Conservation (phyloP, 2,888 invertebrate genomes). For the Salticus scenicus region DNA sequence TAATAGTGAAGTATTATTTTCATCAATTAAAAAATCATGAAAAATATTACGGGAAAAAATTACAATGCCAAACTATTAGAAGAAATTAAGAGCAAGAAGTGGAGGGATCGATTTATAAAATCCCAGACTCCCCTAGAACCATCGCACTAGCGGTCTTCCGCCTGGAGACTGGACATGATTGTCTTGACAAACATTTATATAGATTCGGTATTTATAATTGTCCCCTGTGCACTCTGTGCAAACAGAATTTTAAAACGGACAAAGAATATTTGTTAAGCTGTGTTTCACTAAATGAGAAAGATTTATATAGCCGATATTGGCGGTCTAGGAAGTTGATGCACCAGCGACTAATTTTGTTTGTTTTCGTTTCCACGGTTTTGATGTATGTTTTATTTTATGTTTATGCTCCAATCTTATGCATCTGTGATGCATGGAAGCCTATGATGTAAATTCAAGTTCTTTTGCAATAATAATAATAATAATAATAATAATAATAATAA, state of each 20-base stretch:
- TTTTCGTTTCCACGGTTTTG: too few relatives aligned
- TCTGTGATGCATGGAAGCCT: too few relatives aligned
- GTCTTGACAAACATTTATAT: background rate
- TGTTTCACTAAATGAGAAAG: background rate
- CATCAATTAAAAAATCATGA: slow-evolving; percentile 16
- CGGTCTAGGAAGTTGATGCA: background rate
- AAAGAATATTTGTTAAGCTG: background rate
- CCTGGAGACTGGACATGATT: background rate
- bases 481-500: too few relatives aligned
- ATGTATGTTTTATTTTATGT: too few relatives aligned
- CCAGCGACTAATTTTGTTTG: slow-evolving; percentile 1
- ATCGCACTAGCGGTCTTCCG: slow-evolving; percentile 3
- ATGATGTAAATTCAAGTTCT: too few relatives aligned
- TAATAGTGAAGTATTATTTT: too few relatives aligned
- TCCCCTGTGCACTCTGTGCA: background rate
- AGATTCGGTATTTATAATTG: background rate
- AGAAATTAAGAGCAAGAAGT: background rate
- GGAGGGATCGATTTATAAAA: background rate
- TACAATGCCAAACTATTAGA: background rate
- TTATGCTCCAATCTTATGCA: too few relatives aligned
- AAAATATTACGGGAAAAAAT: background rate
- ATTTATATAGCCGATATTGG: background rate
- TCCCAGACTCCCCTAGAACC: slow-evolving; percentile 4
- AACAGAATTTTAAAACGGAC: background rate
- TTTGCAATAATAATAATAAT: too few relatives aligned